These are phyloP conservation scores for Dendrolimus kikuchii DNA, from an alignment of 1,140 invertebrate genomes.

Conservation along the genomic window DNA sequence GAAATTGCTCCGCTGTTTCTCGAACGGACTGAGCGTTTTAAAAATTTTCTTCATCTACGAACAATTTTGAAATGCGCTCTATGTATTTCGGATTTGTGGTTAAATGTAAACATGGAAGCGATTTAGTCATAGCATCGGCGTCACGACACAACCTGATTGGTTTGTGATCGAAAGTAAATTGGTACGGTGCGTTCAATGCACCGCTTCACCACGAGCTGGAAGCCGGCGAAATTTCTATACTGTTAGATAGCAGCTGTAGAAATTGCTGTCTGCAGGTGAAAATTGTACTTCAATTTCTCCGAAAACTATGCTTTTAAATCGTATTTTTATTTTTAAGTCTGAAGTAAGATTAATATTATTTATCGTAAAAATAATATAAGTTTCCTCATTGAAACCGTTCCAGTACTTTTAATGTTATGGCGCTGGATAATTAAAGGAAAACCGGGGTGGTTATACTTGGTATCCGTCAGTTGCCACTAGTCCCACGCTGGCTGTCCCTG, in stretches of 20 bases:
- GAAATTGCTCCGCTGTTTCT: too few relatives aligned
- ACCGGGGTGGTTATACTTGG: too few relatives aligned
- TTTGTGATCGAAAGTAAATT: constrained; percentile 60
- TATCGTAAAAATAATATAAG: too few relatives aligned
- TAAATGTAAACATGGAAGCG: constrained; percentile 15
- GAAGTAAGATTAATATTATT: too few relatives aligned
- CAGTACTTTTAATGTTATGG: too few relatives aligned
- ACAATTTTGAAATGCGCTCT: neutral
- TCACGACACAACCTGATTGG: constrained; percentile 31
- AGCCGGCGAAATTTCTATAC: constrained; percentile 11
- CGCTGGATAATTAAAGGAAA: too few relatives aligned
- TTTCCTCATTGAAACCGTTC: too few relatives aligned
- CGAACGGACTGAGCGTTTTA: too few relatives aligned
- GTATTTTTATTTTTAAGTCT: too few relatives aligned
- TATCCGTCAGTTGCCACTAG: too few relatives aligned
- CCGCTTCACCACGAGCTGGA: constrained; percentile 17
- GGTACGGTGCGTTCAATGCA: constrained; percentile 28
- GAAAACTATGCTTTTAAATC: too few relatives aligned
- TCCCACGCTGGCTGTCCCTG: too few relatives aligned
- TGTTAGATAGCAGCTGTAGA: neutral
- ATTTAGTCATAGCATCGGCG: constrained; percentile 16
- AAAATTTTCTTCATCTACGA: neutral
- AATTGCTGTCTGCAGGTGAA: neutral
- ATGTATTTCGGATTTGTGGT: neutral
- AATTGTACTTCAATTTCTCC: neutral